Conservation (phyloP, 2,797 vertebrate species). For the Tangara arthus region DNA sequence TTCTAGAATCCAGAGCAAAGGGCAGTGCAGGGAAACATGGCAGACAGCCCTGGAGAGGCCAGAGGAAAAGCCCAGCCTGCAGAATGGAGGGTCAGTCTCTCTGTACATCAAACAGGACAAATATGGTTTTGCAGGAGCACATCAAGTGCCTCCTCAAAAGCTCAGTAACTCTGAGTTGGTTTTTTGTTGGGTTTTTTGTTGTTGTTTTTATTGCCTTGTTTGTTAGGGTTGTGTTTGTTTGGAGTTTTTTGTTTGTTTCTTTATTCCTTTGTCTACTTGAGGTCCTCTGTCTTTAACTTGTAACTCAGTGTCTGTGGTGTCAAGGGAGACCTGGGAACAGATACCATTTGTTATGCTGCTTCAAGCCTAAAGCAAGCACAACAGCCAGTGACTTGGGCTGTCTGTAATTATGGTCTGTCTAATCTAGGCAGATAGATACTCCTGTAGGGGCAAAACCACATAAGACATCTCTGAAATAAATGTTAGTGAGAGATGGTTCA, state of each 20-base stretch:
- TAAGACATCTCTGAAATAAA: not conserved
- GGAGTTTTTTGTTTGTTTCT: not conserved
- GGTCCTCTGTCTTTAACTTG: not conserved
- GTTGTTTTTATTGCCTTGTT: not conserved
- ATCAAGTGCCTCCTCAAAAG: not conserved
- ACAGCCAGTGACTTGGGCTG: not conserved
- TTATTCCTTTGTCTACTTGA: not conserved
- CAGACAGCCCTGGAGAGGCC: not conserved
- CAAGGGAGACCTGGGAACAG: not conserved
- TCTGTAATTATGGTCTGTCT: not conserved
- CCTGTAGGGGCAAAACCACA: not conserved
- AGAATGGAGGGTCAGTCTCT: not conserved
- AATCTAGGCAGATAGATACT: not conserved
- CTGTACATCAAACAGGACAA: not conserved
- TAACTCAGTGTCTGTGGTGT: not conserved
- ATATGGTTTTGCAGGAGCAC: accelerated
- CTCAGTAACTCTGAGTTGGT: not conserved
- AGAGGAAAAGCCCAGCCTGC: not conserved
- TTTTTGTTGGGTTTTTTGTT: accelerated
- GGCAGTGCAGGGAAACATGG: not conserved
- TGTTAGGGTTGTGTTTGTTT: not conserved
- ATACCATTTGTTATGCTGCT: not conserved
- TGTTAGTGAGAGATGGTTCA: not conserved
- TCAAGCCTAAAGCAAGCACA: not conserved
- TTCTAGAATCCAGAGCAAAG: not conserved